Evolutionary conservation across 1,140 invertebrate species (phyloP).

Genomic region (Acarapis woodi): DNA sequence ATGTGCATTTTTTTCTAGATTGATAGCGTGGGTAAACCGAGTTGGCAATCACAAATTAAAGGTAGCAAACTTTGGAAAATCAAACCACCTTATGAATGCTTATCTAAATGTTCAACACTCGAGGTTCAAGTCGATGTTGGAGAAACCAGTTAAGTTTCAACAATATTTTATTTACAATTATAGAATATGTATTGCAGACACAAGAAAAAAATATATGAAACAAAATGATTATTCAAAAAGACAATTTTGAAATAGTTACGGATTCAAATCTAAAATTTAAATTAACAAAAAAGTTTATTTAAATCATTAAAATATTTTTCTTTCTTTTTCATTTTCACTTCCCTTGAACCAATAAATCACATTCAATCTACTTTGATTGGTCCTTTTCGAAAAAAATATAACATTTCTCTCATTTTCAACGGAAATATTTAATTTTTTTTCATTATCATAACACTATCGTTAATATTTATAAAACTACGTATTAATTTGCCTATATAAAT

Average conservation of each 20-base stretch:
- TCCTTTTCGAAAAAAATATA: too few relatives aligned
- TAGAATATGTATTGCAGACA: not conserved
- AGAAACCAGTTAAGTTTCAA: conserved; percentile 48
- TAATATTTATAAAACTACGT: too few relatives aligned
- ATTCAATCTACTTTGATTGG: too few relatives aligned
- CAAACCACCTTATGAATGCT: conserved; percentile 61
- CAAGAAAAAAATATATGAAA: not conserved
- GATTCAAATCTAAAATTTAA: not conserved
- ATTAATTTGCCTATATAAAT: too few relatives aligned
- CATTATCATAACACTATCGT: too few relatives aligned
- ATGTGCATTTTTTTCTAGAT: conserved; percentile 16
- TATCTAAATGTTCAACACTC: conserved; percentile 34
- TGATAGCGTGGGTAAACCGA: conserved; percentile 60
- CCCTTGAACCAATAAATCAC: too few relatives aligned
- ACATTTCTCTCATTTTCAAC: too few relatives aligned
- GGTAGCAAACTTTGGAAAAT: conserved; percentile 58
- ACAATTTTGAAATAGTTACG: not conserved
- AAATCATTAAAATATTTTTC: too few relatives aligned
- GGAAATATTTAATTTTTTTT: too few relatives aligned
- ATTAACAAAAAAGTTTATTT: too few relatives aligned
- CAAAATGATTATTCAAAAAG: not conserved
- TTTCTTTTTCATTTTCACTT: conserved; percentile 13
- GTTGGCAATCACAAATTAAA: conserved; percentile 73
- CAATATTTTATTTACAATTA: conserved; percentile 1
- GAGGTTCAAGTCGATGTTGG: conserved; percentile 42